Evolutionary conservation across 2,797 vertebrate species (phyloP), one percentile per base, ranked within the genome.

Genomic region (Dromococcyx pavoninus): DNA sequence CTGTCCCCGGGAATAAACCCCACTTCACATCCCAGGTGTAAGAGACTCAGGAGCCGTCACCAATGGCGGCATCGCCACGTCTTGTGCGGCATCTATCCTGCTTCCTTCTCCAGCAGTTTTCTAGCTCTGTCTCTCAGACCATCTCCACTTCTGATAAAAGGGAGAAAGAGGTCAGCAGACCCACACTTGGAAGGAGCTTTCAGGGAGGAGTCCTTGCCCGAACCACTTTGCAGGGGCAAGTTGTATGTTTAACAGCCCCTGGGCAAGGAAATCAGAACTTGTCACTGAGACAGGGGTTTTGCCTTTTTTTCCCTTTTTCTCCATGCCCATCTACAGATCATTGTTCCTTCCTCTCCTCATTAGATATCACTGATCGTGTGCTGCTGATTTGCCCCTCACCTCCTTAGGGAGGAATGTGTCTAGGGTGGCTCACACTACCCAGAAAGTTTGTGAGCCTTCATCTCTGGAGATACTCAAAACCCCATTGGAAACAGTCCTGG

Each of bases 1-100:
- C 23, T 97, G 97, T 81, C 94, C 95, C 9, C 66, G 91, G 13
- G 9, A 78, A 16, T 92, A 79, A 91, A 35, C 15, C 24, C 15
- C 13, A 16, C 13, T 35, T 65, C 33, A 27, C 19, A n/a, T 35
- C 22, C n/a, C 3, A 4, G 5, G 5, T 56, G 14, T 33, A 46
- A 85, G 39, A 44, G 25, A 8, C 28, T 81, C 2, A 0, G 30
- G 30, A 88, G n/a, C 61, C 30, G 86, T 80, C 2, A 1, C 16
- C 13, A 11, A 9, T 10, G 57, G n/a, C 28, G 51, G 53, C 33
- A 44, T 13, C 18, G 4, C 32, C 9, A 9, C 4, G 23, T 25
- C 28, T 67, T 35, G 2, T 48, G 30, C 60, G 64, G 30, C 7
- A 0, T 41, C 70, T 1, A 1, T 73, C 60, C 56, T 74, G 21